Percentiles rank a stretch among this genome's conserved stretches.
These are phyloP conservation scores for Argya squamiceps DNA, from an alignment of 2,797 vertebrate genomes.

Conservation along the genomic window DNA sequence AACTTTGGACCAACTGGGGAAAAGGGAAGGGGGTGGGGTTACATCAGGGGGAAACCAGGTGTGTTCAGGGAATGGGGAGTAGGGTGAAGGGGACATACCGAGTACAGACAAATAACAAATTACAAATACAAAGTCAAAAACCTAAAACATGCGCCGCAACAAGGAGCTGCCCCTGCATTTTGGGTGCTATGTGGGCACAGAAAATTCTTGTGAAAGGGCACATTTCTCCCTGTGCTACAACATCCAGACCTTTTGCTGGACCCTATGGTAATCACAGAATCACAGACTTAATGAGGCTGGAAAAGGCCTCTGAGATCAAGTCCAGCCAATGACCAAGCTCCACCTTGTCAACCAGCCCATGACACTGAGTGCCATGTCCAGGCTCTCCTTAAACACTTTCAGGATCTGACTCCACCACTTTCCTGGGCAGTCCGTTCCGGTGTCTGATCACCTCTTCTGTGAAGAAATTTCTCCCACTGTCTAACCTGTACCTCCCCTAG, in stretches of 20 bases:
- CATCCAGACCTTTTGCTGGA: neutral
- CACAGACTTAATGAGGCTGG: neutral
- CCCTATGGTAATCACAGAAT: neutral
- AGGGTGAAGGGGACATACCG: too few relatives aligned
- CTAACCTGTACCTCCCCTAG: neutral
- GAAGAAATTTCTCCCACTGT: neutral
- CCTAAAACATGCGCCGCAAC: too few relatives aligned
- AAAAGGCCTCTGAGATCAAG: neutral
- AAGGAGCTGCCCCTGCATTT: neutral
- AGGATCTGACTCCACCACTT: neutral
- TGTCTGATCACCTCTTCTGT: neutral
- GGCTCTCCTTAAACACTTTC: neutral
- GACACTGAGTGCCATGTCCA: neutral
- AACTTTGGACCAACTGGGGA: too few relatives aligned
- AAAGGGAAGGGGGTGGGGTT: too few relatives aligned
- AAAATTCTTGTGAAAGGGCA: neutral
- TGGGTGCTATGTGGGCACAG: neutral
- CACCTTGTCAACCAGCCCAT: neutral
- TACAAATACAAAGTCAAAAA: too few relatives aligned
- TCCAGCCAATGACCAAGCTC: neutral
- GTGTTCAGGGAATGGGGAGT: too few relatives aligned
- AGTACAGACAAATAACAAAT: too few relatives aligned
- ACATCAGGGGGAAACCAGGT: too few relatives aligned
- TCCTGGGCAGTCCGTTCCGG: neutral
- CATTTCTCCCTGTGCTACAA: neutral